phyloP scores from a whole-genome alignment of 1,140 invertebrate genomes.

The Euura lappo region DNA sequence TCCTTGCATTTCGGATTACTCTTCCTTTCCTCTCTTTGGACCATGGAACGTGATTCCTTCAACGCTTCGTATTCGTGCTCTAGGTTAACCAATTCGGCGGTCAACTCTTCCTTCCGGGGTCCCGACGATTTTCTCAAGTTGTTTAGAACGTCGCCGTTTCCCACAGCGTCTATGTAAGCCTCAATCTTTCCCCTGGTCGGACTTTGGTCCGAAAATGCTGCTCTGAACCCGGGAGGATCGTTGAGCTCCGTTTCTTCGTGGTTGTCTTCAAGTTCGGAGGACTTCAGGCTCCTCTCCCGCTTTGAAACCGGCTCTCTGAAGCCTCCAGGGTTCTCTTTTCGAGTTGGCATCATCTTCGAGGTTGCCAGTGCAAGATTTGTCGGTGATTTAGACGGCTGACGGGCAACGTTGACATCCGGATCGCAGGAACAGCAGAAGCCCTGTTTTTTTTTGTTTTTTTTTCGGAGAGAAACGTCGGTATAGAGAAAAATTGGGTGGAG shows the following conservation, averaged over 20 bases:
- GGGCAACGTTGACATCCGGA: constrained; percentile 33
- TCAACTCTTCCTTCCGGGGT: background rate
- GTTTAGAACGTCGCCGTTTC: background rate
- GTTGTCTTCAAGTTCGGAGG: background rate
- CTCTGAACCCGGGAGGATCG: background rate
- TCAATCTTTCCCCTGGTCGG: background rate
- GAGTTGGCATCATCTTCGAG: background rate
- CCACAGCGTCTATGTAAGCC: constrained; percentile 4
- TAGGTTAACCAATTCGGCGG: constrained; percentile 17
- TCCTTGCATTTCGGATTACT: background rate
- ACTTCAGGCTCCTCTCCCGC: background rate
- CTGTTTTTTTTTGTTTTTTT: constrained; percentile 16
- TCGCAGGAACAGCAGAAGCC: constrained; percentile 62
- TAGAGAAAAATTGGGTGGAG: background rate
- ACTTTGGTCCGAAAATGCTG: background rate
- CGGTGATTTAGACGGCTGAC: constrained; percentile 23
- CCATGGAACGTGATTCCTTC: constrained; percentile 4
- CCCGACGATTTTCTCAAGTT: background rate
- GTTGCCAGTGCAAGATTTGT: background rate
- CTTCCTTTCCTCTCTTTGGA: background rate
- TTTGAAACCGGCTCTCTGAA: background rate
- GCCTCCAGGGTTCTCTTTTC: background rate
- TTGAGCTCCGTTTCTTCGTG: background rate
- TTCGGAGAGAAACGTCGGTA: background rate
- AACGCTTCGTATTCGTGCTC: constrained; percentile 24